phyloP scores from a whole-genome alignment of 1,140 invertebrate genomes.

The Trypoxylus dichotomus region DNA sequence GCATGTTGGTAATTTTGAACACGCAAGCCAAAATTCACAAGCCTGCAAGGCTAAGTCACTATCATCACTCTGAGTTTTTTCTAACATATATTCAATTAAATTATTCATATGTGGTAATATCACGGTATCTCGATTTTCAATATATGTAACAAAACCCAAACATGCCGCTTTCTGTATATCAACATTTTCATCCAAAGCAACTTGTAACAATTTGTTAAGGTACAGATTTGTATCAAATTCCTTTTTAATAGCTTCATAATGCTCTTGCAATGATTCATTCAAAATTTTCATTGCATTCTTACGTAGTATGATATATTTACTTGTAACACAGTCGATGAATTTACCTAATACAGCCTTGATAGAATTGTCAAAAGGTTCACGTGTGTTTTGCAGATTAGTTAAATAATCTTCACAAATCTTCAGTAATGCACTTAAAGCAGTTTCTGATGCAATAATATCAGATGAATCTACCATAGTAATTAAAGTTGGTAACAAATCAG shows the following conservation, averaged over 20 bases:
- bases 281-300: constrained; percentile 35
- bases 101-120: constrained; percentile 87
- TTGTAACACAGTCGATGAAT: constrained; percentile 37
- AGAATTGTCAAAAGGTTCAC: constrained; percentile 27
- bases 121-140: constrained; percentile 47
- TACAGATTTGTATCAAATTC: constrained; percentile 40
- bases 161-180: constrained; percentile 48
- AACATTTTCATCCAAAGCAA: constrained; percentile 44
- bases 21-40: constrained; percentile 97
- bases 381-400: constrained; percentile 17
- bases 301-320: constrained; percentile 28
- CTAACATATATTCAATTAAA: constrained; percentile 97
- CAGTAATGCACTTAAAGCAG: constrained; percentile 48
- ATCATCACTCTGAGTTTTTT: constrained; percentile 90
- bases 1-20: constrained; percentile 94
- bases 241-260: constrained; percentile 41
- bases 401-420: constrained; percentile 49
- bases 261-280: constrained; percentile 50
- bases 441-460: constrained; percentile 43
- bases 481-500: constrained; percentile 45
- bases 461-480: constrained; percentile 40
- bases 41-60: constrained; percentile 94
- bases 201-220: constrained; percentile 45
- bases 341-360: constrained; percentile 35
- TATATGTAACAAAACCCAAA: constrained; percentile 50